Evolutionary conservation across 2,113 vertebrate genomes (phyloP).

Genomic region (Illadopsis cleaveri): DNA sequence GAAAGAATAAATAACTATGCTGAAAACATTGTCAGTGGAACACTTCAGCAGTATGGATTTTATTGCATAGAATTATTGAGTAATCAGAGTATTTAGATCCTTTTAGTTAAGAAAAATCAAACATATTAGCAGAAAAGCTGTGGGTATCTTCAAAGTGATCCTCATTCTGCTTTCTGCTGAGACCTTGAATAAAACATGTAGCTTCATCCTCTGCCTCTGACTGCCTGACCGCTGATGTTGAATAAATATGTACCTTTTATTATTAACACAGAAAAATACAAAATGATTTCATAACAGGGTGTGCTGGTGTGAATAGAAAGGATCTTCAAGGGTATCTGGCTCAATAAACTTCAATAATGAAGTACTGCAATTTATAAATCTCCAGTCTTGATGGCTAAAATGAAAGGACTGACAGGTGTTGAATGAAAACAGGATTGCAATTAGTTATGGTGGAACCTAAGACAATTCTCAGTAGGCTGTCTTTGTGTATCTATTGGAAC

Average conservation of each 20-base stretch:
- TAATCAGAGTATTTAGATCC: not conserved
- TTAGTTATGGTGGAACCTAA: not conserved
- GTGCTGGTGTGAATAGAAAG: constrained; percentile 26
- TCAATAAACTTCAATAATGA: constrained; percentile 52
- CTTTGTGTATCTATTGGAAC: not conserved
- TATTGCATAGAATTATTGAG: not conserved
- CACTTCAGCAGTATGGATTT: not conserved
- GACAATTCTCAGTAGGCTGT: not conserved
- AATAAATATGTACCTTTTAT: constrained; percentile 67
- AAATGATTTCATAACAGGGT: constrained; percentile 44
- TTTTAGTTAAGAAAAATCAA: constrained; percentile 18
- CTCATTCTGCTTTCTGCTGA: not conserved
- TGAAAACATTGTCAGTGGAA: not conserved
- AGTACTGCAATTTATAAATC: constrained; percentile 21
- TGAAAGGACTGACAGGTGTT: not conserved
- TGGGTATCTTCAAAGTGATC: not conserved
- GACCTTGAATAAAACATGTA: constrained; percentile 42
- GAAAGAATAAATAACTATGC: not conserved
- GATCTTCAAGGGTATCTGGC: constrained; percentile 45
- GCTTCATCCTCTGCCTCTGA: not conserved
- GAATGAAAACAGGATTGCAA: not conserved
- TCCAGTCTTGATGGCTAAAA: not conserved
- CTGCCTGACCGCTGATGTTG: not conserved
- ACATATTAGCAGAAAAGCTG: not conserved
- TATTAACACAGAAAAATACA: constrained; percentile 51